Percentiles rank a stretch among this genome's conserved stretches.
phyloP scores from a whole-genome alignment of 2,113 vertebrate genomes.

The Phylloscopus whistleri region DNA sequence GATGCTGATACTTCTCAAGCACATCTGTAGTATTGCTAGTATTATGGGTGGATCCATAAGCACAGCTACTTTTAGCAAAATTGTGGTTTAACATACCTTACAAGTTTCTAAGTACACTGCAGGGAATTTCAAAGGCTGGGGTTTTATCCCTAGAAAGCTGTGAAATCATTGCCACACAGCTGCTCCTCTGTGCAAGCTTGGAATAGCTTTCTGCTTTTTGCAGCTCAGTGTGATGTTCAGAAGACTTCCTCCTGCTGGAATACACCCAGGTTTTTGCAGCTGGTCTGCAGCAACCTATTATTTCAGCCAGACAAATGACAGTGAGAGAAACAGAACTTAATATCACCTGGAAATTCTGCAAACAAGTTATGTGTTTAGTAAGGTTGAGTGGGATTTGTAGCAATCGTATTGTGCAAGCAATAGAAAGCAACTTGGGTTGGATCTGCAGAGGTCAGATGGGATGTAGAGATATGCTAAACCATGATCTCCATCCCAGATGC shows the following conservation, averaged over 20 bases:
- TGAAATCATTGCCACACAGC: not conserved
- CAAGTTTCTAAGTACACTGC: not conserved
- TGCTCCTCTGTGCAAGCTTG: not conserved
- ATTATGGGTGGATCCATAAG: not conserved
- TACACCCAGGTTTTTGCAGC: not conserved
- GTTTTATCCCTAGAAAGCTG: not conserved
- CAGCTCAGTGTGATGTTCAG: not conserved
- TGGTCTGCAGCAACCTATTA: not conserved
- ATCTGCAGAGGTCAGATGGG: not conserved
- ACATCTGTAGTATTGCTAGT: accelerated
- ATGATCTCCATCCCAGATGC: not conserved
- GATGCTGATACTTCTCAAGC: not conserved
- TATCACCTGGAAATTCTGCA: not conserved
- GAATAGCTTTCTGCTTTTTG: not conserved
- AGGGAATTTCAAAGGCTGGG: not conserved
- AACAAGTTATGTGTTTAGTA: not conserved
- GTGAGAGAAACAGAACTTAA: not conserved
- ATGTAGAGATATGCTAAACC: not conserved
- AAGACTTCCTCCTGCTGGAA: not conserved
- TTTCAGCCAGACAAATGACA: not conserved
- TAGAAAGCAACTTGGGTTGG: not conserved
- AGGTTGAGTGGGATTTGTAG: not conserved
- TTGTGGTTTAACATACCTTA: not conserved
- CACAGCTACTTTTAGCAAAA: not conserved
- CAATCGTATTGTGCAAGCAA: not conserved